Evolutionary conservation across 2,888 invertebrate genomes (phyloP).

Genomic region (Lasioglossum lativentre): DNA sequence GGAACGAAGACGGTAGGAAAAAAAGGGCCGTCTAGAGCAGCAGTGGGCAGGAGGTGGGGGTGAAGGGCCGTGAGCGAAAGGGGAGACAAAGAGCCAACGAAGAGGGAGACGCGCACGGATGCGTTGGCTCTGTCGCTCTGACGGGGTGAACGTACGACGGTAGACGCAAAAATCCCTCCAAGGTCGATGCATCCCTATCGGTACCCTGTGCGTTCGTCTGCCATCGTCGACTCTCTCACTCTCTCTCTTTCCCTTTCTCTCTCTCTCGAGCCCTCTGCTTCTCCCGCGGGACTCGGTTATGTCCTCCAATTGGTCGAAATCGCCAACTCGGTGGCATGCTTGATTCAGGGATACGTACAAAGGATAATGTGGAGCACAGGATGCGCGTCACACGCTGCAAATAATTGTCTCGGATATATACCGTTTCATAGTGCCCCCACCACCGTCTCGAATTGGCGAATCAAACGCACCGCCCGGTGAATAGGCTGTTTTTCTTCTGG

Average conservation of each 20-base stretch:
- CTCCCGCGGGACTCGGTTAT: slow-evolving; percentile 25
- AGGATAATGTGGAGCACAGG: not conserved
- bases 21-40: slow-evolving; percentile 52
- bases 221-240: slow-evolving; percentile 55
- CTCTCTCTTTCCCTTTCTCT: slow-evolving; percentile 45
- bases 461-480: too few species aligned
- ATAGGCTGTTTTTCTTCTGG: too few species aligned
- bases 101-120: slow-evolving; percentile 59
- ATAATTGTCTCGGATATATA: not conserved
- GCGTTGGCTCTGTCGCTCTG: slow-evolving; percentile 66
- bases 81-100: slow-evolving; percentile 66
- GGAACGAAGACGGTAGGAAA: slow-evolving; percentile 51
- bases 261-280: slow-evolving; percentile 50
- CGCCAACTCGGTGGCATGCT: slow-evolving; percentile 68
- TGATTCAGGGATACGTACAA: slow-evolving; percentile 50
- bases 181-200: slow-evolving; percentile 83
- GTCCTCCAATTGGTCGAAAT: slow-evolving; percentile 64
- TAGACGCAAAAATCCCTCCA: slow-evolving; percentile 84
- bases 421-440: too few species aligned
- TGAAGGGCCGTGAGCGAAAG: slow-evolving; percentile 46
- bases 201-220: slow-evolving; percentile 56
- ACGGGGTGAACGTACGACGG: slow-evolving; percentile 82
- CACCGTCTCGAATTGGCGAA: too few species aligned
- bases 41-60: slow-evolving; percentile 30
- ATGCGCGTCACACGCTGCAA: slow-evolving; percentile 1